phyloP scores from a whole-genome alignment of 2,797 vertebrate species.

The Leptodactylus fallax region DNA sequence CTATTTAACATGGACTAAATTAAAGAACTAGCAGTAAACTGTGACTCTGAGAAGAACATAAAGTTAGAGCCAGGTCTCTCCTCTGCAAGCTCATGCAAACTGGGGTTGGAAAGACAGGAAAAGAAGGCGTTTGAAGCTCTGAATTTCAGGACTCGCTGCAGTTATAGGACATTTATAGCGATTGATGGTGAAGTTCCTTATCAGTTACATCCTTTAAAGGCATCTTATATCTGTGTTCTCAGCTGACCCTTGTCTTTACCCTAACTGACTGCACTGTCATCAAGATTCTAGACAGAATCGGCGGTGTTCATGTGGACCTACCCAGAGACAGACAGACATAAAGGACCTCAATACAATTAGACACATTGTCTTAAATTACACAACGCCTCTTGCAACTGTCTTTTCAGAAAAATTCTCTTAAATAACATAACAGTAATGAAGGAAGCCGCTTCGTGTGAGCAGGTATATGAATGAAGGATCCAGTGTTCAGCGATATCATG shows the following conservation, averaged over 20 bases:
- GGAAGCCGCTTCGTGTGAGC: background rate
- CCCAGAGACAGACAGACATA: slow-evolving; percentile 19
- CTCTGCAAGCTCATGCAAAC: slow-evolving; percentile 53
- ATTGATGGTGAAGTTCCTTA: background rate
- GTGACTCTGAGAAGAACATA: slow-evolving; percentile 1
- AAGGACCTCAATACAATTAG: slow-evolving; percentile 1
- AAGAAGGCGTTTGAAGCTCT: slow-evolving; percentile 20
- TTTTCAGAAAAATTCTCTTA: slow-evolving; percentile 36
- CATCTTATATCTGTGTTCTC: background rate
- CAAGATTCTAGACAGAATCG: background rate
- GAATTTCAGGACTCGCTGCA: no score
- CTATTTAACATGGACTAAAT: background rate
- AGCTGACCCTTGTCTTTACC: background rate
- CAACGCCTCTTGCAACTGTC: slow-evolving; percentile 33
- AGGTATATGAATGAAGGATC: slow-evolving; percentile 39
- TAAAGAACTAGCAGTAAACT: background rate
- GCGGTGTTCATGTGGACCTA: background rate
- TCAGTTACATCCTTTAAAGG: background rate
- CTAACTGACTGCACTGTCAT: background rate
- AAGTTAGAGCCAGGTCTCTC: slow-evolving; percentile 36
- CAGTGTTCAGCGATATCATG: slow-evolving; percentile 8
- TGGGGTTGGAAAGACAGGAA: slow-evolving; percentile 34
- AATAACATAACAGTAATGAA: slow-evolving; percentile 37
- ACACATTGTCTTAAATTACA: background rate
- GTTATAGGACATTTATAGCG: background rate